Conservation (phyloP, 2,888 invertebrate genomes). For the Diaphora mendica region DNA sequence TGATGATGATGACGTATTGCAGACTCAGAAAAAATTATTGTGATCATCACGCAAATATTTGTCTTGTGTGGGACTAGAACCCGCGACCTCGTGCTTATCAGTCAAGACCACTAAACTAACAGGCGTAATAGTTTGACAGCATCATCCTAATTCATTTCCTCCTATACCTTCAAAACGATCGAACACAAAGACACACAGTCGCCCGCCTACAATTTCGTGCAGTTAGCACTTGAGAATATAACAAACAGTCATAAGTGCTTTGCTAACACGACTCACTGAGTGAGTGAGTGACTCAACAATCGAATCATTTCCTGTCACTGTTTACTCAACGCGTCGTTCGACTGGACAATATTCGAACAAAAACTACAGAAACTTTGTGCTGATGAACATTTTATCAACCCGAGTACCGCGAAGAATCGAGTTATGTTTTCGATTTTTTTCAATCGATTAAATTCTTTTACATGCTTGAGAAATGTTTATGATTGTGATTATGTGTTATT, state of each 20-base stretch:
- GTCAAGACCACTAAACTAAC: not conserved
- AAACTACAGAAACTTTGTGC: not conserved
- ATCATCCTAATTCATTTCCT: not conserved
- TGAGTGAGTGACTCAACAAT: conserved; percentile 30
- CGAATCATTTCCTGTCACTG: conserved; percentile 38
- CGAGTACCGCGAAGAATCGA: not conserved
- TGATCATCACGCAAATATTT: not conserved
- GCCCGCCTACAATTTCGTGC: conserved; percentile 29
- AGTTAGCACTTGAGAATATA: conserved; percentile 47
- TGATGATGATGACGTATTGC: no score
- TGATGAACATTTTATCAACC: not conserved
- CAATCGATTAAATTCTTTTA: not conserved
- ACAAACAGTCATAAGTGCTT: conserved; percentile 57
- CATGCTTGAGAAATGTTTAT: not conserved
- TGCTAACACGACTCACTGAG: conserved; percentile 37
- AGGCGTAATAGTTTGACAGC: not conserved
- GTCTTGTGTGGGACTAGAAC: not conserved
- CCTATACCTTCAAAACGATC: not conserved
- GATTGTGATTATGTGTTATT: not conserved
- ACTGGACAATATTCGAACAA: conserved; percentile 1
- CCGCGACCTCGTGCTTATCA: not conserved
- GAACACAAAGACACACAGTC: conserved; percentile 1
- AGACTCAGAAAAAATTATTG: not conserved
- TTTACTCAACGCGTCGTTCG: conserved; percentile 25
- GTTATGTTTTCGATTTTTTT: not conserved